Evolutionary conservation across 2,113 vertebrate genomes (phyloP).

Genomic region (Garra rufa): DNA sequence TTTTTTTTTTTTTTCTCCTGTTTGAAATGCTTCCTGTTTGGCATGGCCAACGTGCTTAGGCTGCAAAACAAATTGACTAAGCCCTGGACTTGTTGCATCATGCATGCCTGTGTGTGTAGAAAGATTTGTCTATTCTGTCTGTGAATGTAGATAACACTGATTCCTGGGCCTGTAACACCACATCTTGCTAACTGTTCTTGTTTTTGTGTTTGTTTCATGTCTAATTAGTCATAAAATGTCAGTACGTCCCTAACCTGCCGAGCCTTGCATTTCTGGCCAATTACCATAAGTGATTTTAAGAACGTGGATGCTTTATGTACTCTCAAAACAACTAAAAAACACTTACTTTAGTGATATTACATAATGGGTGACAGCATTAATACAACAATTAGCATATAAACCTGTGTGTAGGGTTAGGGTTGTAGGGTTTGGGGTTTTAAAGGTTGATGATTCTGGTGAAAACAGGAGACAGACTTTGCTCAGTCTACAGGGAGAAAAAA

Average conservation of each 20-base stretch:
- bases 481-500: background rate
- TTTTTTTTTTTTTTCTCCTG: constrained; percentile 55
- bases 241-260: constrained; percentile 50
- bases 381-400: constrained; percentile 37
- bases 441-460: background rate
- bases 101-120: constrained; percentile 33
- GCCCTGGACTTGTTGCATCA: constrained; percentile 51
- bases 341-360: constrained; percentile 27
- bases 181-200: constrained; percentile 19
- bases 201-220: constrained; percentile 44
- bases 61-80: constrained; percentile 66
- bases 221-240: constrained; percentile 58
- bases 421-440: background rate
- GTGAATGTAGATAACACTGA: constrained; percentile 36
- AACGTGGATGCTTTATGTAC: constrained; percentile 47
- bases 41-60: constrained; percentile 58
- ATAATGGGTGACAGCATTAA: constrained; percentile 14
- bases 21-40: constrained; percentile 68
- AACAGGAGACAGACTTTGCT: background rate
- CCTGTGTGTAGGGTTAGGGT: background rate
- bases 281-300: constrained; percentile 55
- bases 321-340: constrained; percentile 23
- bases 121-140: constrained; percentile 35
- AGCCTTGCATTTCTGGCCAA: constrained; percentile 36
- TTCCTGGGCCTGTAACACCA: background rate